Evolutionary conservation across 2,888 invertebrate species (phyloP).

Genomic region (Torymus texanus): DNA sequence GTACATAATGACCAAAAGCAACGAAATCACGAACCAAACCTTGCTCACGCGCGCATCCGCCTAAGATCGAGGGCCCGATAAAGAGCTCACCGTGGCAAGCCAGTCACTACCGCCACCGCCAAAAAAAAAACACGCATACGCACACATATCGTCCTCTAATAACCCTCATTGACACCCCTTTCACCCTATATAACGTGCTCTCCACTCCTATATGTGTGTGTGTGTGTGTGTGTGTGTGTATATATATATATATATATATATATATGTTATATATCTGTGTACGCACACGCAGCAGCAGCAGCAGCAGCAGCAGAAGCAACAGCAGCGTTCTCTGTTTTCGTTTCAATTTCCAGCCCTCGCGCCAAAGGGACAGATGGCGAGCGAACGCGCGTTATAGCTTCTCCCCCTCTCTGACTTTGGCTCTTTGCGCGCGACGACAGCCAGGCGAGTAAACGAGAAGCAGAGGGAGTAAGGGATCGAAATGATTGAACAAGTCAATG

Average conservation of each 20-base stretch:
- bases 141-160: slow-evolving; percentile 74
- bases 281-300: no score
- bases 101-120: no score
- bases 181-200: slow-evolving; percentile 42
- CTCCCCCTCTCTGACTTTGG: slow-evolving; percentile 35
- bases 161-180: slow-evolving; percentile 74
- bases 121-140: slow-evolving; percentile 61
- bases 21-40: slow-evolving; percentile 37
- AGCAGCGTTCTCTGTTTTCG: slow-evolving; percentile 68
- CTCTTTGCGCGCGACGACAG: slow-evolving; percentile 26
- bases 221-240: no score
- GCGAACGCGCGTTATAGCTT: slow-evolving; percentile 55
- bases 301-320: no score
- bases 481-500: slow-evolving; percentile 75
- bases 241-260: no score
- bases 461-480: slow-evolving; percentile 61
- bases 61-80: slow-evolving; percentile 6
- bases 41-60: not conserved
- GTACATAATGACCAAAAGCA: slow-evolving; percentile 8
- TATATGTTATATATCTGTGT: no score
- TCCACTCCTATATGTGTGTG: no score
- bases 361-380: slow-evolving; percentile 69
- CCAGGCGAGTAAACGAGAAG: slow-evolving; percentile 44
- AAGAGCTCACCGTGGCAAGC: slow-evolving; percentile 15
- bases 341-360: slow-evolving; percentile 73